Conservation (phyloP, 2,797 vertebrate species). For the Halcyon smyrnensis region DNA sequence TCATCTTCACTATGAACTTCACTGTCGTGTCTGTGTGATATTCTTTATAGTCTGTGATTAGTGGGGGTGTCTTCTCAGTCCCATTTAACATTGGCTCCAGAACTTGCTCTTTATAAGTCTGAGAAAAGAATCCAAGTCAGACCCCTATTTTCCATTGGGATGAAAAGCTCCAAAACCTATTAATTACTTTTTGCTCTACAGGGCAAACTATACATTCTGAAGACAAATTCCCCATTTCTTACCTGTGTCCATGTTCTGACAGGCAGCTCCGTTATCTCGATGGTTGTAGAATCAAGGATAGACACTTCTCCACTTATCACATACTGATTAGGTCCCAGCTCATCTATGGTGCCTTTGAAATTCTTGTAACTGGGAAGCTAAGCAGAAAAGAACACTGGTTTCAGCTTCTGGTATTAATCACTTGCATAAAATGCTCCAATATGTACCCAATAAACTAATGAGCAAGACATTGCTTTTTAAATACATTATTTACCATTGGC, state of each 20-base stretch:
- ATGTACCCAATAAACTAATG: background rate
- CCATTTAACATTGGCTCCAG: constrained; percentile 95
- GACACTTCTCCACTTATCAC: constrained; percentile 92
- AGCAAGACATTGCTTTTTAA: background rate
- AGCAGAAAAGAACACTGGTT: background rate
- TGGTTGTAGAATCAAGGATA: constrained; percentile 92
- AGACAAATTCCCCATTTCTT: background rate
- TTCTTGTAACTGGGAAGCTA: constrained; percentile 96
- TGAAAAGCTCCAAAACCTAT: background rate
- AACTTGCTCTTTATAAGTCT: constrained; percentile 95
- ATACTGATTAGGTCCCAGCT: constrained; percentile 89
- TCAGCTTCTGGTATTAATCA: background rate
- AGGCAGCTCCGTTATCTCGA: constrained; percentile 97
- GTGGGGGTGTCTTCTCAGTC: constrained; percentile 90
- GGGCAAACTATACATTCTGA: background rate
- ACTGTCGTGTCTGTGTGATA: constrained; percentile 98
- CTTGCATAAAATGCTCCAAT: background rate
- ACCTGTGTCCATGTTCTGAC: constrained; percentile 97
- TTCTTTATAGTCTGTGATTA: constrained; percentile 97
- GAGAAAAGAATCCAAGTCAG: constrained; percentile 49
- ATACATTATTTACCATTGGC: constrained; percentile 86
- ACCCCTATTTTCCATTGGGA: background rate
- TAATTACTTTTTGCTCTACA: background rate
- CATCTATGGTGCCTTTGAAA: constrained; percentile 92
- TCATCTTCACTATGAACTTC: constrained; percentile 93